phyloP scores from a whole-genome alignment of 2,113 vertebrate species.

The Mesocricetus auratus region DNA sequence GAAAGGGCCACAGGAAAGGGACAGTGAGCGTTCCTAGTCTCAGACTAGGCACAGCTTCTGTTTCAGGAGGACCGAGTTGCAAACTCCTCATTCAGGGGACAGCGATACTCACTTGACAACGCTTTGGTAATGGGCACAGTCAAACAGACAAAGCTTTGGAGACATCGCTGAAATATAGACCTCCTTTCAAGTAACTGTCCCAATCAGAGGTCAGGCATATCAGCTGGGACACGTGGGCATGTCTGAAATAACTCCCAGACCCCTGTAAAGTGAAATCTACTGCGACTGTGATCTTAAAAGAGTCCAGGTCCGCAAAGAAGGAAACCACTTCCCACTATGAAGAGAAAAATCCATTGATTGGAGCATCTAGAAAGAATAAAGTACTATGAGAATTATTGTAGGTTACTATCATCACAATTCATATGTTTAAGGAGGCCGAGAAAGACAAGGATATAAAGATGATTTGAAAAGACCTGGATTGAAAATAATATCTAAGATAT shows the following conservation, averaged over 20 bases:
- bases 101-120: not conserved
- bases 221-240: not conserved
- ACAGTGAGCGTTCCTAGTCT: not conserved
- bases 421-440: not conserved
- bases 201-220: not conserved
- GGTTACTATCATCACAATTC: not conserved
- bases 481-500: not conserved
- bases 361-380: conserved; percentile 31
- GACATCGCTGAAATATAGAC: not conserved
- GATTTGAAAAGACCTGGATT: not conserved
- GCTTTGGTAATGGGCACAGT: not conserved
- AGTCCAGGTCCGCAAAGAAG: not conserved
- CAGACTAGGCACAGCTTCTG: not conserved
- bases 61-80: not conserved
- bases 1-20: not conserved
- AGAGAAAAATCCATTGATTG: not conserved
- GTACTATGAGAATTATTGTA: not conserved
- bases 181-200: not conserved
- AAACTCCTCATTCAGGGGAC: not conserved
- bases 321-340: not conserved
- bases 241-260: not conserved
- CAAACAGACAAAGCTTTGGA: not conserved
- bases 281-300: not conserved
- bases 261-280: not conserved
- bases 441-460: not conserved